Evolutionary conservation across 2,113 vertebrate genomes (phyloP).

Genomic region (Mystacornis crossleyi): DNA sequence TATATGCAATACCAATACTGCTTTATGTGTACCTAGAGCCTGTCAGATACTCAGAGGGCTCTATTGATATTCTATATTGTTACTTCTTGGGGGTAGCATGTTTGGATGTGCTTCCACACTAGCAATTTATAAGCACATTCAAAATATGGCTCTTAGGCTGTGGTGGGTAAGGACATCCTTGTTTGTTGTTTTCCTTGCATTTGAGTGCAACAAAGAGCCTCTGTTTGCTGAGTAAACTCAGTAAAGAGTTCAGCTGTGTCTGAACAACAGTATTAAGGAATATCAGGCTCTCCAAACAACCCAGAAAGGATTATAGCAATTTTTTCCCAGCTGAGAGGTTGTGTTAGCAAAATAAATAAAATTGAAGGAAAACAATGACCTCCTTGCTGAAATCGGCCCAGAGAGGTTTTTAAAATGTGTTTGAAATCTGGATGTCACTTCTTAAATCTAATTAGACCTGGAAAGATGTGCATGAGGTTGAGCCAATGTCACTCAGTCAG

Average conservation of each 20-base stretch:
- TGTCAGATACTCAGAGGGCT: background rate
- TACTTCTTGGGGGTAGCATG: background rate
- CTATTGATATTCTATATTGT: fast-evolving
- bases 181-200: background rate
- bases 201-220: background rate
- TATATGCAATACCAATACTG: background rate
- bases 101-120: background rate
- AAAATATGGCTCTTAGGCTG: background rate
- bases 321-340: background rate
- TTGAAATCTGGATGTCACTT: background rate
- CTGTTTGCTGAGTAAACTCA: background rate
- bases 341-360: background rate
- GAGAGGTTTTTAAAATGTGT: background rate
- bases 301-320: background rate
- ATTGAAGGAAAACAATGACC: background rate
- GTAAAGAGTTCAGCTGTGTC: background rate
- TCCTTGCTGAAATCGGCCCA: background rate
- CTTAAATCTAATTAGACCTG: background rate
- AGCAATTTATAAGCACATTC: background rate
- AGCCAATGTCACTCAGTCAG: background rate
- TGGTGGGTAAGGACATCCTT: background rate
- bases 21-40: background rate
- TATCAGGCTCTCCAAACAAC: background rate
- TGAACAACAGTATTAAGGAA: background rate
- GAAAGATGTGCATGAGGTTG: fast-evolving